phyloP scores from a whole-genome alignment of 1,140 invertebrate genomes.

The Pogonognathellus flavescens region DNA sequence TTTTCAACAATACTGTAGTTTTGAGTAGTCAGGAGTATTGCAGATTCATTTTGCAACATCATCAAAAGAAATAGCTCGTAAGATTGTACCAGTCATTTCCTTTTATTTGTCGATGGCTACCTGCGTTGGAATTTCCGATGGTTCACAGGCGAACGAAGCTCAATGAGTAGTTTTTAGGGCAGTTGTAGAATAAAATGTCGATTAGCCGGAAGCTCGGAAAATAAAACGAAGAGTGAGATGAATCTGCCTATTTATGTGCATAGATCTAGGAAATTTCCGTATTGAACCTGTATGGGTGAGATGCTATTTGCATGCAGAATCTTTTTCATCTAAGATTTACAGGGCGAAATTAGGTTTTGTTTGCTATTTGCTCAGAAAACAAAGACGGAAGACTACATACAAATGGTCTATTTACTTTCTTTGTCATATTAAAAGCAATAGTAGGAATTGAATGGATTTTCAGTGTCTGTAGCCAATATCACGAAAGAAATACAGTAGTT shows the following conservation, averaged over 20 bases:
- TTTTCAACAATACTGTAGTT: no score
- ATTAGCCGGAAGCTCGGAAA: slow-evolving; percentile 30
- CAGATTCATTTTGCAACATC: no score
- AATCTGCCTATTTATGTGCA: background rate
- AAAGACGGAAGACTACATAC: slow-evolving; percentile 26
- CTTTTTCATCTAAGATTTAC: slow-evolving; percentile 29
- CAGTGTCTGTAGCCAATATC: no score
- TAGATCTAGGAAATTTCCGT: slow-evolving; percentile 23
- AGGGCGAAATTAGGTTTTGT: slow-evolving; percentile 14
- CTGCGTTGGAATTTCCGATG: no score
- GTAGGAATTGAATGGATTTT: background rate
- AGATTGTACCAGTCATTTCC: no score
- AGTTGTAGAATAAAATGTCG: slow-evolving; percentile 42
- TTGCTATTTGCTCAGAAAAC: background rate
- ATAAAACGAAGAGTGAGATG: slow-evolving; percentile 24
- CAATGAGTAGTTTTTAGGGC: slow-evolving; percentile 35
- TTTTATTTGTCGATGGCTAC: no score
- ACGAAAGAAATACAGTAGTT: no score
- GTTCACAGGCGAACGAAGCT: background rate
- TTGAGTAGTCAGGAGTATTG: no score
- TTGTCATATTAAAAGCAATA: slow-evolving; percentile 1
- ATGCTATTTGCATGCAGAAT: slow-evolving; percentile 36
- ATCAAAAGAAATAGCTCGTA: no score
- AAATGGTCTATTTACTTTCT: slow-evolving; percentile 20
- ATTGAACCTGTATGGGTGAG: slow-evolving; percentile 11